Evolutionary conservation across 2,888 invertebrate species (phyloP).

Genomic region (Drosophila dives): DNA sequence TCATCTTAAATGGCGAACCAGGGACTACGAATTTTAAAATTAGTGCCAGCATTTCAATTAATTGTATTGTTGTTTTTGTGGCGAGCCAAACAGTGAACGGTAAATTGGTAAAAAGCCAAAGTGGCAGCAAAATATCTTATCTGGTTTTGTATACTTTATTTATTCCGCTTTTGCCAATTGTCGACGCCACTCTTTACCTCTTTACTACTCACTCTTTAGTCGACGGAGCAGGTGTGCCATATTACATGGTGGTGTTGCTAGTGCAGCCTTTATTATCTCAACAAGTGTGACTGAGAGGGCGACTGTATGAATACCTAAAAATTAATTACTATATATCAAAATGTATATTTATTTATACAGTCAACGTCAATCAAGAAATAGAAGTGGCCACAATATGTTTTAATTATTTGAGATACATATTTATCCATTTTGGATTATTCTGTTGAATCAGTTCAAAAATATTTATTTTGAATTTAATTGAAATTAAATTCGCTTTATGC

Average conservation of each 20-base stretch:
- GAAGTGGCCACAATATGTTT: background rate
- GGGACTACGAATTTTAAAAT: slow-evolving; percentile 46
- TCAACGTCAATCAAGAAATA: background rate
- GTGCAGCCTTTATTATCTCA: slow-evolving; percentile 30
- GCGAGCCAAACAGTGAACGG: slow-evolving; percentile 23
- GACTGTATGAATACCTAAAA: slow-evolving; percentile 4
- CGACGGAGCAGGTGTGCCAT: slow-evolving; percentile 44
- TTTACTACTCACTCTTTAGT: background rate
- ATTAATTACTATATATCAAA: background rate
- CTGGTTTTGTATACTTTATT: slow-evolving; percentile 46
- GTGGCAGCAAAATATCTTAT: slow-evolving; percentile 61
- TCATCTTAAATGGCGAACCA: slow-evolving; percentile 13
- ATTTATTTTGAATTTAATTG: background rate
- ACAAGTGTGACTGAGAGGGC: slow-evolving; percentile 4
- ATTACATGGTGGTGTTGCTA: slow-evolving; percentile 38
- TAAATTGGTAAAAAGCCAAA: slow-evolving; percentile 34
- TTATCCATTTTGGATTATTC: background rate
- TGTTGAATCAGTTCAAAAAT: too few relatives aligned
- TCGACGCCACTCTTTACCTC: slow-evolving; percentile 19
- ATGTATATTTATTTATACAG: background rate
- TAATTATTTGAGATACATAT: background rate
- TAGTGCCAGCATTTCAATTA: slow-evolving; percentile 60
- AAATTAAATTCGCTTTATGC: background rate
- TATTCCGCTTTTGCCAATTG: slow-evolving; percentile 43
- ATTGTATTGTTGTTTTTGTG: slow-evolving; percentile 40